Evolutionary conservation across 2,113 vertebrate genomes (phyloP).

Genomic region (Narcine bancroftii): DNA sequence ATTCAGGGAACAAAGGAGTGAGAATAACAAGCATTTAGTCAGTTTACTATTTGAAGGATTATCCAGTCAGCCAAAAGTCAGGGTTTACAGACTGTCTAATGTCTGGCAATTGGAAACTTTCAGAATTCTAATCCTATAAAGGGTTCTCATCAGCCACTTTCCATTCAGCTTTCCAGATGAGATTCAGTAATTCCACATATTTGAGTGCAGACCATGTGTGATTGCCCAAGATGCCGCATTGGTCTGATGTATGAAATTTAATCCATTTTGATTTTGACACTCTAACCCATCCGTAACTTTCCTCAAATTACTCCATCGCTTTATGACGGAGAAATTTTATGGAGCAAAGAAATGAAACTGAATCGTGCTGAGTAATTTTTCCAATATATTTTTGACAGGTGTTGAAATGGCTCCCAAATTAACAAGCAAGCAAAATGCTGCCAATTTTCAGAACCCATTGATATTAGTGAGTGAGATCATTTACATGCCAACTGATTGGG

Average conservation of each 20-base stretch:
- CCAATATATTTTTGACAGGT: background rate
- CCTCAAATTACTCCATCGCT: background rate
- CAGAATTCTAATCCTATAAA: background rate
- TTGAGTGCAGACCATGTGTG: background rate
- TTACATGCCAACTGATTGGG: conserved; percentile 56
- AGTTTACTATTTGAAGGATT: background rate
- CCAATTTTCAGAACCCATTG: background rate
- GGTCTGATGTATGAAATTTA: background rate
- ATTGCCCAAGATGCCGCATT: background rate
- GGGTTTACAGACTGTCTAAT: background rate
- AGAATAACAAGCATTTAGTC: background rate
- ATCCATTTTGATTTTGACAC: background rate
- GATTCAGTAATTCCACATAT: background rate
- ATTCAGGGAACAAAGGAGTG: background rate
- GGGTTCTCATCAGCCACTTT: background rate
- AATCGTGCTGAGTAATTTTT: background rate
- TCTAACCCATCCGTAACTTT: background rate
- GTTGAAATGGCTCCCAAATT: conserved; percentile 10
- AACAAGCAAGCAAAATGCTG: conserved; percentile 4
- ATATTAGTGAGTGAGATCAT: conserved; percentile 12
- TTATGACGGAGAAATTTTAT: conserved; percentile 1
- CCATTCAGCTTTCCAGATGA: background rate
- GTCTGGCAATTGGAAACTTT: background rate
- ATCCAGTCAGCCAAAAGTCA: background rate
- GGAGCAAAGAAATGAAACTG: conserved; percentile 4